Evolutionary conservation across 2,113 vertebrate genomes (phyloP).

Genomic region (Hippocampus abdominalis): DNA sequence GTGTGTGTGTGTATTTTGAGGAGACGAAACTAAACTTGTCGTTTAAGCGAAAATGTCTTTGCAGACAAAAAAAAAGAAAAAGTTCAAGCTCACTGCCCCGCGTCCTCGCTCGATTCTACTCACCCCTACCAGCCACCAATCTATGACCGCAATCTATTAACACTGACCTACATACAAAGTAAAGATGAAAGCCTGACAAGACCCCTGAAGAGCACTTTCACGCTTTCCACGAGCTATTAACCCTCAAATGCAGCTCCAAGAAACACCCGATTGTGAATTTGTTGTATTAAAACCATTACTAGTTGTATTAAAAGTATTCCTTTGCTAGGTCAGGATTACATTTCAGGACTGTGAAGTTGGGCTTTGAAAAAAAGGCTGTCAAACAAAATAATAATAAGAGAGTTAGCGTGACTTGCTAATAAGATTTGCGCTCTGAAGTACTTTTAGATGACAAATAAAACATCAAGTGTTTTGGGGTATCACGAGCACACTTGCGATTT

Average conservation of each 20-base stretch:
- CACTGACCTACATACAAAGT: constrained; percentile 62
- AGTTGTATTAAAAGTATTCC: not conserved
- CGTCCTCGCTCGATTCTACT: constrained; percentile 41
- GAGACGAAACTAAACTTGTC: too few species aligned
- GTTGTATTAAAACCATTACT: too few species aligned
- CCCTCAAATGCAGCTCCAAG: constrained; percentile 42
- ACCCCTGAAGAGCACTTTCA: constrained; percentile 50
- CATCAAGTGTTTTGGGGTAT: not conserved
- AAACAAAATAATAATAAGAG: not conserved
- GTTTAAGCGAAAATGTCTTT: not conserved
- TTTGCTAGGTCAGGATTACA: not conserved
- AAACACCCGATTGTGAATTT: constrained; percentile 19
- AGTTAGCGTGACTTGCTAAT: not conserved
- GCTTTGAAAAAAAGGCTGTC: not conserved
- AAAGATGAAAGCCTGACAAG: constrained; percentile 63
- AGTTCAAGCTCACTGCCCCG: constrained; percentile 12
- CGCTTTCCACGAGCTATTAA: constrained; percentile 44
- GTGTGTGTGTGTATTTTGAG: too few species aligned
- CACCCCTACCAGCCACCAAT: constrained; percentile 42
- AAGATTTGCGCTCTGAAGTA: not conserved
- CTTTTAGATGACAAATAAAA: not conserved
- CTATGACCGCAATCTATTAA: constrained; percentile 61
- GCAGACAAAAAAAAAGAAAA: not conserved
- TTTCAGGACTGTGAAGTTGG: not conserved
- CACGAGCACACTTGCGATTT: not conserved